A percentile compares a stretch with the other conserved stretches of the same genome.
These are phyloP conservation scores for Brachionus sp. DNA, from an alignment of 1,140 invertebrate genomes.

Conservation along the genomic window DNA sequence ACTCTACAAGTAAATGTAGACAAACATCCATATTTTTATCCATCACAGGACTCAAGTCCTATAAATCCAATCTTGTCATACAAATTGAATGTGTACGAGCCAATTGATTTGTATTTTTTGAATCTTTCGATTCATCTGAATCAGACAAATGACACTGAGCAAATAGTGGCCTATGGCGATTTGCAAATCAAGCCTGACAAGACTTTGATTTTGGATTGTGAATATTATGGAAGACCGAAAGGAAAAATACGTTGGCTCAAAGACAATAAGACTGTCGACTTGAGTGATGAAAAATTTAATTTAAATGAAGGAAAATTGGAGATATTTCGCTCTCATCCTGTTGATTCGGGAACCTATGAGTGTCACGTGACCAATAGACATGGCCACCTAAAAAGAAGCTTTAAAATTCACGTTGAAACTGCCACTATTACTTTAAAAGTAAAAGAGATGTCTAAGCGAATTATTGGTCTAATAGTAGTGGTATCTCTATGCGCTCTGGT, in stretches of 20 bases:
- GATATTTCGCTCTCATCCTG: conserved; percentile 10
- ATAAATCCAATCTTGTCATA: not conserved
- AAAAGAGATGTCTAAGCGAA: not conserved
- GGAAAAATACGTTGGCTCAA: conserved; percentile 9
- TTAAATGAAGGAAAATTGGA: not conserved
- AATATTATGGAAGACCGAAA: conserved; percentile 2
- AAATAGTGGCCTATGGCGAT: not conserved
- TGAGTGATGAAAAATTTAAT: not conserved
- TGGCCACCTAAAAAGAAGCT: not conserved
- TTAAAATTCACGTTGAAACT: conserved; percentile 10
- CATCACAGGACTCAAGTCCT: not conserved
- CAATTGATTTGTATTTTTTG: conserved; percentile 2
- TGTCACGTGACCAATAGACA: conserved; percentile 12
- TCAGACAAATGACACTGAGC: not conserved
- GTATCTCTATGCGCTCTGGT: not conserved
- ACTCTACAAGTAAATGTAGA: not conserved
- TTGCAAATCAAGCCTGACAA: conserved; percentile 22
- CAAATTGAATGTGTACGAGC: not conserved
- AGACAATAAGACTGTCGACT: not conserved
- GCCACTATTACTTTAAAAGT: not conserved
- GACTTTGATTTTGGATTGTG: not conserved
- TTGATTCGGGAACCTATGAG: conserved; percentile 38
- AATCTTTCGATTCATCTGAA: not conserved
- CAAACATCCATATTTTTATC: conserved; percentile 2
- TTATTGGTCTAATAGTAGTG: not conserved